Evolutionary conservation across 2,888 invertebrate species (phyloP), one percentile per base, ranked within the genome.

Genomic region (Chromoteleia sp.): DNA sequence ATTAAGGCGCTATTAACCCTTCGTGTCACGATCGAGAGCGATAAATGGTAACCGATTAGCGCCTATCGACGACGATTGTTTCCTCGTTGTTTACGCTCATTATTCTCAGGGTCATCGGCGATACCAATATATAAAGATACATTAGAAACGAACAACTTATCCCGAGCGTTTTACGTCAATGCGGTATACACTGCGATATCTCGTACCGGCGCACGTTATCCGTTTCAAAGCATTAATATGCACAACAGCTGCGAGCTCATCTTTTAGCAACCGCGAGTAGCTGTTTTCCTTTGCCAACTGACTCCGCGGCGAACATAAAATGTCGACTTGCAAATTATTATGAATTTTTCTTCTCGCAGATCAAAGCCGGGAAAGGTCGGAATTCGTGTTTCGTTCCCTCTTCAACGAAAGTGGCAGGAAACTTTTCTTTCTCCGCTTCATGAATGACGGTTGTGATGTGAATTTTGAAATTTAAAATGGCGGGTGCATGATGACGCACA

Each of bases 21-120:
- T 50, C 50, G 45, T 67, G 75, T 50, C 30, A 43, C 19, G 65
- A 58, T 74, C 30, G 48, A 36, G 12, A 54, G 30, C n/a, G 65
- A 75, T 75, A 67, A 75, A 39, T 8, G 21, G 10, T 29, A 25
- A 58, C 29, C 50, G 75, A 67, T 75, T 67, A 75, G 8, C 58
- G 7, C 43, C 39, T 65, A n/a, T n/a, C n/a, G n/a, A n/a, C n/a
- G n/a, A n/a, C n/a, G n/a, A n/a, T n/a, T n/a, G n/a, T n/a, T n/a
- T n/a, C 25, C 25, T 5, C 25, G 25, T 25, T 25, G 25, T 25
- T 25, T 25, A 25, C 25, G 25, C 25, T 5, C 25, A 5, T 5
- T 5, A 5, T 25, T 25, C 5, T 25, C 25, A 25, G 5, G 25
- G 25, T 25, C 25, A 25, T 25, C 25, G 25, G 25, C 25, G 25